These are phyloP conservation scores for Julus scandinavius DNA, from an alignment of 2,888 invertebrate genomes.

Conservation along the genomic window DNA sequence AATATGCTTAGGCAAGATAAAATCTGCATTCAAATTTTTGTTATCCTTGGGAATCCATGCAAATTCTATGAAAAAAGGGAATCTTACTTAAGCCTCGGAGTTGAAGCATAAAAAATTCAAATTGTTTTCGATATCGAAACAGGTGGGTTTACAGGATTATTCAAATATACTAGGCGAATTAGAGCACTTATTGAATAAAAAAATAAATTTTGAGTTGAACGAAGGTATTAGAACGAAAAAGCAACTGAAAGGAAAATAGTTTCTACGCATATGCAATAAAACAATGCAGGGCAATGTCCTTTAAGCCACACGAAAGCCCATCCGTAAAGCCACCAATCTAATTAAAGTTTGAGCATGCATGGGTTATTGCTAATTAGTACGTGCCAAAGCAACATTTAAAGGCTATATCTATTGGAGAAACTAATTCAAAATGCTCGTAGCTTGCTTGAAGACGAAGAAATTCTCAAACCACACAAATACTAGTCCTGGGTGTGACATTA, in stretches of 20 bases:
- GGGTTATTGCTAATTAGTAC: slow-evolving; percentile 44
- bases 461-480: neutral
- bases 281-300: slow-evolving; percentile 5
- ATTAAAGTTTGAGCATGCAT: slow-evolving; percentile 39
- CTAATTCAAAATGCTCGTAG: neutral
- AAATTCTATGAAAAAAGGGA: neutral
- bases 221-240: neutral
- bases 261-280: neutral
- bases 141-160: slow-evolving; percentile 29
- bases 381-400: slow-evolving; percentile 46
- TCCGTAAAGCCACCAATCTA: slow-evolving; percentile 31
- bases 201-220: neutral
- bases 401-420: slow-evolving; percentile 40
- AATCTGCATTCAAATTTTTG: neutral
- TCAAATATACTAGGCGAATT: slow-evolving; percentile 16
- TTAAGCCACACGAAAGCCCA: no score
- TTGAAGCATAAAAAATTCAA: neutral
- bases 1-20: neutral
- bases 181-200: neutral
- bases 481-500: neutral
- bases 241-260: neutral
- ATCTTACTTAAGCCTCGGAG: neutral
- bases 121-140: neutral
- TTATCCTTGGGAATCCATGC: neutral
- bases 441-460: neutral